These are phyloP conservation scores for Lanistes nyassanus DNA, from an alignment of 1,140 invertebrate species.

Conservation along the genomic window DNA sequence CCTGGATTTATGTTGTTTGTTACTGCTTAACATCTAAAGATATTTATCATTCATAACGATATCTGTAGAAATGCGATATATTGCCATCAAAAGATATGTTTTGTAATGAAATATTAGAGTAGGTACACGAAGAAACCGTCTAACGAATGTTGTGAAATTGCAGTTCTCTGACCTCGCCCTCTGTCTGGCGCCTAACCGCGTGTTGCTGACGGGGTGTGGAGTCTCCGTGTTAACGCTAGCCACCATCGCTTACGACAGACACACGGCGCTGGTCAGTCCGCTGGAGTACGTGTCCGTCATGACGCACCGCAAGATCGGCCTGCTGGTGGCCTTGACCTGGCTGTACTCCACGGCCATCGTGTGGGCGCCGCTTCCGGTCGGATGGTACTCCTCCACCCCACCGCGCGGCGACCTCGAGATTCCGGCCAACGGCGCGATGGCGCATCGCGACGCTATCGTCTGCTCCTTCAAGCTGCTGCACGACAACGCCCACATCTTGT, in stretches of 20 bases:
- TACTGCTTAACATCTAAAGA: too few relatives aligned
- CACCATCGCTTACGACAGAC: constrained; percentile 75
- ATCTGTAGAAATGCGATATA: too few relatives aligned
- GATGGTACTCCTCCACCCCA: constrained; percentile 45
- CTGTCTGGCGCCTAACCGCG: constrained; percentile 73
- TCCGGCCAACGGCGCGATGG: constrained; percentile 68
- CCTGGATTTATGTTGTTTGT: too few relatives aligned
- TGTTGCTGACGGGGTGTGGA: constrained; percentile 74
- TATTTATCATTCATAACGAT: too few relatives aligned
- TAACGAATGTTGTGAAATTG: neutral
- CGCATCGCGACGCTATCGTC: constrained; percentile 69
- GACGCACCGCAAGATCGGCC: constrained; percentile 72
- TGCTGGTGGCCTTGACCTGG: constrained; percentile 74
- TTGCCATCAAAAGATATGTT: too few relatives aligned
- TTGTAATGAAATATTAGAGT: neutral
- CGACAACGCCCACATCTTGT: constrained; percentile 39
- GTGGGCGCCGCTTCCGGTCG: constrained; percentile 71
- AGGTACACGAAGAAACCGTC: too few relatives aligned
- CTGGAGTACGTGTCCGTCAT: constrained; percentile 73
- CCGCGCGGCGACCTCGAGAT: constrained; percentile 52
- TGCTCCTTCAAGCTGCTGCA: constrained; percentile 54
- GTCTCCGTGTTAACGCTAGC: constrained; percentile 75
- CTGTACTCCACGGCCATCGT: constrained; percentile 72
- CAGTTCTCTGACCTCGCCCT: constrained; percentile 45
- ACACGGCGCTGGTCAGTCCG: constrained; percentile 75